phyloP scores from a whole-genome alignment of 2,113 vertebrate species.

The Stegostoma tigrinum region DNA sequence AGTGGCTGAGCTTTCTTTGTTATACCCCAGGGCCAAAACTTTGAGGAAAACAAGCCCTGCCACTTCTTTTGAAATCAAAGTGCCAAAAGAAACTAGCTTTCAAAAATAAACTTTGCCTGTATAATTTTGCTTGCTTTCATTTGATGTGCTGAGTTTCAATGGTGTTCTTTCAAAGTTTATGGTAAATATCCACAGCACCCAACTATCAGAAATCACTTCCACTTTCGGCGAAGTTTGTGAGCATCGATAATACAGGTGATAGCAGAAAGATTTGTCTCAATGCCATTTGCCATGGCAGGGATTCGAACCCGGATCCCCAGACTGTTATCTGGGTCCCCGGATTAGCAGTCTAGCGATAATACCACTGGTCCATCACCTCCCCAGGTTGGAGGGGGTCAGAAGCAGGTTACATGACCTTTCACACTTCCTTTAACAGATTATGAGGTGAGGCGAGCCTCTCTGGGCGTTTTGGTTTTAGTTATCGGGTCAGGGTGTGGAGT shows the following conservation, averaged over 20 bases:
- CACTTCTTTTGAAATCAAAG: slow-evolving; percentile 7
- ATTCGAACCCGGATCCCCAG: too few relatives aligned
- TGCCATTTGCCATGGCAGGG: too few relatives aligned
- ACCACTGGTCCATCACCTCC: too few relatives aligned
- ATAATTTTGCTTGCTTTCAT: neutral
- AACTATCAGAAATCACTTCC: neutral
- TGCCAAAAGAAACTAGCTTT: neutral
- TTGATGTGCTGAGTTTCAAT: too few relatives aligned
- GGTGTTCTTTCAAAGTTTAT: neutral
- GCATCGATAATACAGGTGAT: neutral
- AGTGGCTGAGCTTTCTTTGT: neutral
- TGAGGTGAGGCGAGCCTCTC: too few relatives aligned
- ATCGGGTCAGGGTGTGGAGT: too few relatives aligned
- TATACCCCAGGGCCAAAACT: neutral
- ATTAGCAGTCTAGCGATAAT: too few relatives aligned
- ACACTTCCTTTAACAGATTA: too few relatives aligned
- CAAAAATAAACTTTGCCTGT: neutral
- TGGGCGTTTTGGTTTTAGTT: too few relatives aligned
- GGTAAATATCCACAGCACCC: neutral
- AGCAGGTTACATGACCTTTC: too few relatives aligned
- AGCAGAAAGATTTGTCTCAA: neutral
- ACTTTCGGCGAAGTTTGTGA: neutral
- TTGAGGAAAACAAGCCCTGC: neutral
- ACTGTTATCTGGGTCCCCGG: too few relatives aligned
- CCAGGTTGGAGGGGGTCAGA: too few relatives aligned